Evolutionary conservation across 1,140 invertebrate genomes (phyloP), one percentile per base, ranked within the genome.

Genomic region (Drosophila sp.): DNA sequence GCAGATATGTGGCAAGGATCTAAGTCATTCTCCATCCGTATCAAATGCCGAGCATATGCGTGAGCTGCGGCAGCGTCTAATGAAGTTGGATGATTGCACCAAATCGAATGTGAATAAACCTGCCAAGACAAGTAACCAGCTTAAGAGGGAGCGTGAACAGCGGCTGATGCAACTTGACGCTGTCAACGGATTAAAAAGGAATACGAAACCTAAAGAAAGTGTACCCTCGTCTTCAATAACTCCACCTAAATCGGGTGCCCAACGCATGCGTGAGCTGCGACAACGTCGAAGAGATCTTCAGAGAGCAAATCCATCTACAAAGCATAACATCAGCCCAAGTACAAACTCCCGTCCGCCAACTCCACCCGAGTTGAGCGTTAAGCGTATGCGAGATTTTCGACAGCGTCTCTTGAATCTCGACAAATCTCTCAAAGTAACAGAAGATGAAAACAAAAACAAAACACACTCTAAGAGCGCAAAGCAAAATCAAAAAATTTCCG

Each of bases 31-130:
- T 2, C 9, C 9, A 36, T 2, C 0, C 14, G 18, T 32, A 21
- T 41, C 25, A 7, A 58, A 7, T 63, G 13, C 46, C 3, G 16
- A 63, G 16, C 61, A n/a, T 1, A 65, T 65, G 62, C 40, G 29
- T 7, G 40, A 65, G 8, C 51, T 65, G n/a, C 50, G 62, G 4
- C 62, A 65, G 40, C 62, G 62, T 16, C 51, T 65, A 1, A 65
- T 65, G 51, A 65, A 65, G 4, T 45, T 65, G 29, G 62, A 56
- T 3, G 4, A 21, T 11, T 8, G 25, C 7, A 13, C 3, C 2
- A 21, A 45, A 13, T 7, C 4, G 4, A 7, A 14, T 18, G 6
- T 8, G 0, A 38, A 36, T 21, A 16, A 53, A 8, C 11, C 14
- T 7, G 27, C 27, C 5, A 27, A 5, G 27, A 21, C 9, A 2